These are phyloP conservation scores for Macaria liturata DNA, from an alignment of 2,888 invertebrate species.

Conservation along the genomic window DNA sequence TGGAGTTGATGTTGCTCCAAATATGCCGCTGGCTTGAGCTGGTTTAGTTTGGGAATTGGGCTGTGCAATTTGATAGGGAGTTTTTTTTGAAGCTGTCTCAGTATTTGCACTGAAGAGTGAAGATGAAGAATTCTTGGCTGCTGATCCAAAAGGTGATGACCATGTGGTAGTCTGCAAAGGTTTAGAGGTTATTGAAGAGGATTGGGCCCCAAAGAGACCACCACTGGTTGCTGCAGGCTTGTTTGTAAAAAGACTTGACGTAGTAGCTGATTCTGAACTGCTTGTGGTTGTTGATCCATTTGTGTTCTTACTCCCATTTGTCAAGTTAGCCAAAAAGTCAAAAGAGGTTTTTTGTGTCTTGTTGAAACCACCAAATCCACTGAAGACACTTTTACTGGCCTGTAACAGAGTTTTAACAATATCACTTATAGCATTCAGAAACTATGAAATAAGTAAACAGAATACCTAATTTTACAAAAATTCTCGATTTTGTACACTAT, in stretches of 20 bases:
- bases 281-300: slow-evolving; percentile 45
- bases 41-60: slow-evolving; percentile 44
- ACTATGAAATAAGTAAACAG: too few relatives aligned
- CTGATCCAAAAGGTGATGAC: slow-evolving; percentile 50
- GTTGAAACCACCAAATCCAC: slow-evolving; percentile 86
- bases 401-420: slow-evolving; percentile 45
- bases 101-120: slow-evolving; percentile 57
- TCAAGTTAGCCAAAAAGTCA: slow-evolving; percentile 84
- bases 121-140: slow-evolving; percentile 39
- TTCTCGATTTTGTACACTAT: too few relatives aligned
- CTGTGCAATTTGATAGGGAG: slow-evolving; percentile 58
- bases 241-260: slow-evolving; percentile 54
- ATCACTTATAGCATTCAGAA: too few relatives aligned
- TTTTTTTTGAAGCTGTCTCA: slow-evolving; percentile 56
- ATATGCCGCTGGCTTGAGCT: slow-evolving; percentile 51
- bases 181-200: slow-evolving; percentile 35
- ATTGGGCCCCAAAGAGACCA: slow-evolving; percentile 50
- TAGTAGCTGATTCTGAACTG: slow-evolving; percentile 48
- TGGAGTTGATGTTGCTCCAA: slow-evolving; percentile 52
- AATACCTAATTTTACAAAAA: too few relatives aligned
- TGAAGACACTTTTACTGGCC: slow-evolving; percentile 85
- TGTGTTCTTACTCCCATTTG: slow-evolving; percentile 72
- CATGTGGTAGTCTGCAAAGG: background rate
- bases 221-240: slow-evolving; percentile 48
- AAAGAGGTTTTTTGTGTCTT: slow-evolving; percentile 81